phyloP scores from a whole-genome alignment of 2,113 vertebrate species.

The Reinhardtius hippoglossoides region DNA sequence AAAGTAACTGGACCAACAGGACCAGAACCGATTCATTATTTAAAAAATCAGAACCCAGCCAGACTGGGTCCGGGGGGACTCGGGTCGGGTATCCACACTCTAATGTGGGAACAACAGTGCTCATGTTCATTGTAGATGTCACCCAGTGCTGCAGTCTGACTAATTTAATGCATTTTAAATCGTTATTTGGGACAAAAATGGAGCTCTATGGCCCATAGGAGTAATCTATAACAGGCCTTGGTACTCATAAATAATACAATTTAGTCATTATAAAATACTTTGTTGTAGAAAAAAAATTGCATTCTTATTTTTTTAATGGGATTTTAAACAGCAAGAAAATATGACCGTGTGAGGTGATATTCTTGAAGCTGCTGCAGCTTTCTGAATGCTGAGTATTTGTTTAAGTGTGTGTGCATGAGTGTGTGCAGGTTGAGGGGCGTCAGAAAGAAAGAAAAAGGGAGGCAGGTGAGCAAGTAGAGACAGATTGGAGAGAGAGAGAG shows the following conservation, averaged over 20 bases:
- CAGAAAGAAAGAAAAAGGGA: slow-evolving; percentile 13
- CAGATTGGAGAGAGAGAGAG: slow-evolving; percentile 11
- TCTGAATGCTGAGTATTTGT: background rate
- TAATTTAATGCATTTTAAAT: slow-evolving; percentile 13
- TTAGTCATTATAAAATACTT: too few species aligned
- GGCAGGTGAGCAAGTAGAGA: slow-evolving; percentile 58
- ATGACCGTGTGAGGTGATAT: background rate
- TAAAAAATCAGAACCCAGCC: too few species aligned
- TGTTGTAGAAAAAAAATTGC: too few species aligned
- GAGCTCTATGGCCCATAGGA: background rate
- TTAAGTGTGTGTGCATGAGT: background rate
- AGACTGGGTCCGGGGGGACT: too few species aligned
- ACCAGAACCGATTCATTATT: too few species aligned
- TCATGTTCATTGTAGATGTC: slow-evolving; percentile 20
- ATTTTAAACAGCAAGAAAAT: background rate
- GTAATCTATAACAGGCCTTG: background rate
- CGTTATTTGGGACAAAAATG: too few species aligned
- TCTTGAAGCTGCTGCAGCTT: background rate
- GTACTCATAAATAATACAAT: too few species aligned
- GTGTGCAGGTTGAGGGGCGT: slow-evolving; percentile 1
- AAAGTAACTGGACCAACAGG: too few species aligned
- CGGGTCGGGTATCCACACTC: too few species aligned
- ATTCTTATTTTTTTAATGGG: too few species aligned
- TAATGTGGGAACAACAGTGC: slow-evolving; percentile 2
- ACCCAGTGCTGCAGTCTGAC: slow-evolving; percentile 3